Evolutionary conservation across 2,888 invertebrate genomes (phyloP).

Genomic region (Byasa hedistus): DNA sequence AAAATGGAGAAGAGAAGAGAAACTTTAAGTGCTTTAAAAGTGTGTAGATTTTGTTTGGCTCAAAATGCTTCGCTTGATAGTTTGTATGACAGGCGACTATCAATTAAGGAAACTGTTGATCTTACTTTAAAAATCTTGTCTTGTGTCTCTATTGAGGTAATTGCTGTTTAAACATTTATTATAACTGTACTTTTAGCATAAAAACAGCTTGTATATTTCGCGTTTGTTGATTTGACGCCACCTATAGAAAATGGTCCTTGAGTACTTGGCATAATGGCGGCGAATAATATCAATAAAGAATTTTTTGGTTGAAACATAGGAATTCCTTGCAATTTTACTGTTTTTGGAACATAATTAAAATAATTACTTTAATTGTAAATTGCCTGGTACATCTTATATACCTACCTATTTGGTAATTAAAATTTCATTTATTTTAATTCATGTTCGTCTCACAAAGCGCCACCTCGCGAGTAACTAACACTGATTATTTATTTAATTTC

Average conservation of each 20-base stretch:
- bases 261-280: constrained; percentile 37
- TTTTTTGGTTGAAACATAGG: neutral
- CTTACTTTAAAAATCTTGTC: constrained; percentile 88
- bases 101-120: constrained; percentile 81
- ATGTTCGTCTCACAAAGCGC: constrained; percentile 31
- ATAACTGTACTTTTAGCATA: neutral
- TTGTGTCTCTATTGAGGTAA: constrained; percentile 88
- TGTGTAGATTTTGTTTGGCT: constrained; percentile 87
- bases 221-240: constrained; percentile 36
- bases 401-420: neutral
- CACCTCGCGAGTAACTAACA: constrained; percentile 35
- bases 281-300: constrained; percentile 23
- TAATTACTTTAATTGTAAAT: neutral
- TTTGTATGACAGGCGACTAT: constrained; percentile 82
- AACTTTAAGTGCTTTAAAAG: constrained; percentile 81
- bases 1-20: constrained; percentile 82
- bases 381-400: neutral
- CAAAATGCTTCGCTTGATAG: constrained; percentile 82
- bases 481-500: neutral
- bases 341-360: neutral
- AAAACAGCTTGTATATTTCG: constrained; percentile 3
- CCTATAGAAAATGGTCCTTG: constrained; percentile 32
- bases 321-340: neutral
- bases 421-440: neutral
- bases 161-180: constrained; percentile 28